Percentiles rank a stretch among this genome's conserved stretches.
These are phyloP conservation scores for Drosophila setifemur DNA, from an alignment of 1,140 invertebrate species.

Conservation along the genomic window DNA sequence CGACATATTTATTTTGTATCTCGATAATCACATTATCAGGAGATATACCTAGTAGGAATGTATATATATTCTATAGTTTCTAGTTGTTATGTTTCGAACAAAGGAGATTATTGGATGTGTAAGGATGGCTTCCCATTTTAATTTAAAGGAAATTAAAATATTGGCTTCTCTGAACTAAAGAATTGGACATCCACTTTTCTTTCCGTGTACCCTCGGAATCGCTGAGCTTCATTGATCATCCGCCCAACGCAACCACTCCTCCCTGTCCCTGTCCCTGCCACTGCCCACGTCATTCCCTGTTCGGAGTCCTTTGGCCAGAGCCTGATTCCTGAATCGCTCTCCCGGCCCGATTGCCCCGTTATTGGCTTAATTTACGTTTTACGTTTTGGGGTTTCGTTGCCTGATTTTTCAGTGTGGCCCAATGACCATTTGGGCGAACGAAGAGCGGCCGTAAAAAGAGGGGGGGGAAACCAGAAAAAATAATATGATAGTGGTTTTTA, in stretches of 20 bases:
- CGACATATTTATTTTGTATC: no score
- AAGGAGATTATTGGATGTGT: no score
- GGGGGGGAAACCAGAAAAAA: conserved; percentile 46
- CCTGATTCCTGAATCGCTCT: conserved; percentile 34
- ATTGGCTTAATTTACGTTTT: conserved; percentile 77
- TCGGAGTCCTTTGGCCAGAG: conserved; percentile 28
- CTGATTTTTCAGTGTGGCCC: conserved; percentile 42
- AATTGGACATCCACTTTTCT: not conserved
- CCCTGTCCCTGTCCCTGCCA: not conserved
- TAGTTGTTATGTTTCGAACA: no score
- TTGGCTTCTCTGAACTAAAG: not conserved
- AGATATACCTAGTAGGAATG: no score
- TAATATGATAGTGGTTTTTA: conserved; percentile 79
- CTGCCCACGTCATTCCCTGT: conserved; percentile 14
- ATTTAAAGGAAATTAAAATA: no score
- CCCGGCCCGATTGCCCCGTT: conserved; percentile 30
- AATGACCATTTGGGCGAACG: conserved; percentile 22
- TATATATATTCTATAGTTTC: no score
- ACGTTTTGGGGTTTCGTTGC: conserved; percentile 61
- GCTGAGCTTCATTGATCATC: conserved; percentile 63
- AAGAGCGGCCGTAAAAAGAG: not conserved
- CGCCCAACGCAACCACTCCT: conserved; percentile 20
- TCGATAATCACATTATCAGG: no score
- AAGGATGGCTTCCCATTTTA: no score
- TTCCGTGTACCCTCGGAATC: conserved; percentile 2